These are phyloP conservation scores for Conus ventricosus DNA, from an alignment of 1,140 invertebrate species.

Conservation along the genomic window DNA sequence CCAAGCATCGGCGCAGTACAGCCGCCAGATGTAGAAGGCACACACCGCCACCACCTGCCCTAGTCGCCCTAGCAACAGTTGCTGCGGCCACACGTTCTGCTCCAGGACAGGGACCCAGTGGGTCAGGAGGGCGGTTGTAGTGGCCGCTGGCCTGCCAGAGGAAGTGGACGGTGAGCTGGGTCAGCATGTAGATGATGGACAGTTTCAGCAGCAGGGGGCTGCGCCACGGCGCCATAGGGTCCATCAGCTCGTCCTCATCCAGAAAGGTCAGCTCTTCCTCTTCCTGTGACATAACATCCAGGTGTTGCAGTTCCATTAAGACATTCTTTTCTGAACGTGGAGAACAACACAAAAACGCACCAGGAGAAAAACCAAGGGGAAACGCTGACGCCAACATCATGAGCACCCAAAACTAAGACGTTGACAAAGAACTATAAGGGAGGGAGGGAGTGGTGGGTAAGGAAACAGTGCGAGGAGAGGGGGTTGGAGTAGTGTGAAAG, in stretches of 20 bases:
- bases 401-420: background rate
- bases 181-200: conserved; percentile 62
- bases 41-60: conserved; percentile 52
- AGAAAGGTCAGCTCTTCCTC: conserved; percentile 23
- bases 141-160: conserved; percentile 54
- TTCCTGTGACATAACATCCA: conserved; percentile 30
- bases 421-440: no score
- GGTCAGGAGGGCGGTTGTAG: background rate
- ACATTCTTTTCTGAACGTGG: background rate
- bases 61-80: conserved; percentile 53
- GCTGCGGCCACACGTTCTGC: conserved; percentile 44
- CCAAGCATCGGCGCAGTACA: conserved; percentile 59
- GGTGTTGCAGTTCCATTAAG: background rate
- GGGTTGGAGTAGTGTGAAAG: no score
- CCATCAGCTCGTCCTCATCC: conserved; percentile 42
- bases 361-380: background rate
- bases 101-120: background rate
- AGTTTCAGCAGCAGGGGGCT: conserved; percentile 56
- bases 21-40: conserved; percentile 58
- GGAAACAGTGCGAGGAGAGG: no score
- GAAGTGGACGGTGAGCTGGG: conserved; percentile 51
- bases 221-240: conserved; percentile 49
- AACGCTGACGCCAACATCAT: no score
- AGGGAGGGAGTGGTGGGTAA: no score
- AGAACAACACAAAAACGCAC: background rate